Evolutionary conservation across 2,113 vertebrate species (phyloP).

Genomic region (Aleadryas rufinucha): DNA sequence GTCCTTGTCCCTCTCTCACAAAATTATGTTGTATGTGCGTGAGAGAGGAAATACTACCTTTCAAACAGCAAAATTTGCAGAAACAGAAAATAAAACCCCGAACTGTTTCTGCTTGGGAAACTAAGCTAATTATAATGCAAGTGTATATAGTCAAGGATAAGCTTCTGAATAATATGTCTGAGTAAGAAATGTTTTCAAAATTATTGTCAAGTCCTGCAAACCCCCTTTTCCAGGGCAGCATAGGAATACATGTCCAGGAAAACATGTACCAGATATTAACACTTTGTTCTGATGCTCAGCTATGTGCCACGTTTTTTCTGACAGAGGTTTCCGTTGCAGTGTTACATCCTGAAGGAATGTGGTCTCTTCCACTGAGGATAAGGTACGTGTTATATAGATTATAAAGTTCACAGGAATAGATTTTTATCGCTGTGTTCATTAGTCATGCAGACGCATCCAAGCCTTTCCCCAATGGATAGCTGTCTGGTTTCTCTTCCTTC

Average conservation of each 20-base stretch:
- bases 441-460: neutral
- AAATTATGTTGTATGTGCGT: neutral
- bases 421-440: neutral
- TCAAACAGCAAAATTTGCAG: neutral
- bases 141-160: neutral
- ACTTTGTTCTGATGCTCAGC: neutral
- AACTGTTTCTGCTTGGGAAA: neutral
- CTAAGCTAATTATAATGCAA: neutral
- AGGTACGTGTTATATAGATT: neutral
- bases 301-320: neutral
- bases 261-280: neutral
- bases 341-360: neutral
- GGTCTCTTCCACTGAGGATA: neutral
- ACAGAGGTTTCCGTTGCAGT: neutral
- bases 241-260: neutral
- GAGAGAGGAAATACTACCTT: neutral
- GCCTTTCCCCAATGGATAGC: neutral
- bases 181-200: neutral
- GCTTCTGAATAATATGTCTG: neutral
- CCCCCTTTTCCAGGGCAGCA: neutral
- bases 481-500: neutral
- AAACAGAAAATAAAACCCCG: neutral
- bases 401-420: neutral
- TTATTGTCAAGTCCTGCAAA: neutral
- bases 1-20: accelerated